Percentiles rank a stretch among this genome's conserved stretches.
Conservation (phyloP, 2,113 vertebrate species). For the Perccottus glenii region DNA sequence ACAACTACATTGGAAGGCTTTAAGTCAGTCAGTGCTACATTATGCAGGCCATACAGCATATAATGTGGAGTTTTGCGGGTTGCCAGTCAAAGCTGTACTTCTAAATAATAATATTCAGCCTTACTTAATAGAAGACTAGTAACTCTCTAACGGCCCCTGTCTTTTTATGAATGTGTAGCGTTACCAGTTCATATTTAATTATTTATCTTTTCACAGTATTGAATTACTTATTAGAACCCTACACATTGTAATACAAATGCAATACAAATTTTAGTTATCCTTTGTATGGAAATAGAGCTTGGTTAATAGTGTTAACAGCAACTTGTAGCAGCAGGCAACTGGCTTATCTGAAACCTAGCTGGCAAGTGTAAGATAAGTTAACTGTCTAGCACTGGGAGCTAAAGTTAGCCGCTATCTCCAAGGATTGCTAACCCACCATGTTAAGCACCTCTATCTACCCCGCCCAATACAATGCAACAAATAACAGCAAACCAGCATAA, state of each 20-base stretch:
- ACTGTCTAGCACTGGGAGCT: slow-evolving; percentile 24
- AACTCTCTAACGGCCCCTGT: no score
- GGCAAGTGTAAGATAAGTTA: slow-evolving; percentile 41
- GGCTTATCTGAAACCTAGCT: slow-evolving; percentile 37
- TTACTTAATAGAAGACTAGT: no score
- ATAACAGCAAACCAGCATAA: slow-evolving; percentile 37
- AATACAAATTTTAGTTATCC: no score
- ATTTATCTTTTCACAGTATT: background rate
- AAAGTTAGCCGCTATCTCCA: slow-evolving; percentile 31
- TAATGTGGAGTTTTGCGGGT: no score
- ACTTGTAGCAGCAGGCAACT: slow-evolving; percentile 25
- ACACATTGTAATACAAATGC: background rate
- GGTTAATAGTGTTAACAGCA: slow-evolving; percentile 9
- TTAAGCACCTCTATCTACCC: slow-evolving; percentile 17
- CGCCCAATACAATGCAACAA: slow-evolving; percentile 35
- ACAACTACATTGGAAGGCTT: slow-evolving; percentile 46
- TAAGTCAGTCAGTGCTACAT: slow-evolving; percentile 21
- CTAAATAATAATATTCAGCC: no score
- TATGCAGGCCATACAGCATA: background rate
- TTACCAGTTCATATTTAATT: background rate
- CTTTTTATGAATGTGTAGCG: no score
- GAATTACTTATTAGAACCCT: background rate
- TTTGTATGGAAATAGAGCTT: no score
- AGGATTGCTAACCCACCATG: slow-evolving; percentile 1
- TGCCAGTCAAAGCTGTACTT: no score